Conservation (phyloP, 2,113 vertebrate genomes). For the Erythrolamprus reginae region DNA sequence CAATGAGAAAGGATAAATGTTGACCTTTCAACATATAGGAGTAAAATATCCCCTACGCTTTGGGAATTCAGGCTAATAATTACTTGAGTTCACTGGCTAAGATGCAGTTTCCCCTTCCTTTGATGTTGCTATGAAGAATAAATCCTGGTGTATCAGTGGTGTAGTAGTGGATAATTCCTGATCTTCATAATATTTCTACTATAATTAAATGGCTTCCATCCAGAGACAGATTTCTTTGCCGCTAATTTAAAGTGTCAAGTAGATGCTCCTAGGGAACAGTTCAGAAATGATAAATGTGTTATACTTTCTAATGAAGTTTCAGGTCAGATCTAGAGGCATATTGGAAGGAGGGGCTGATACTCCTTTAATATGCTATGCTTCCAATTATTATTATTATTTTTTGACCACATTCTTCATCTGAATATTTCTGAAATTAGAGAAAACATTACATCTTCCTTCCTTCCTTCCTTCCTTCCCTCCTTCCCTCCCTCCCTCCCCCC, state of each 20-base stretch:
- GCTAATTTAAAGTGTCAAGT: slow-evolving; percentile 25
- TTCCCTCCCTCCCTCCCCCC: too few relatives aligned
- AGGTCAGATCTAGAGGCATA: background rate
- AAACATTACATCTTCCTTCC: background rate
- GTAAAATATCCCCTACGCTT: slow-evolving; percentile 29
- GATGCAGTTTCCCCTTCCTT: slow-evolving; percentile 22
- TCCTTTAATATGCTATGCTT: background rate
- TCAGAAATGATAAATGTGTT: slow-evolving; percentile 35
- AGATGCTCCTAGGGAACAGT: slow-evolving; percentile 3
- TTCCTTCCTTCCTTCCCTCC: background rate
- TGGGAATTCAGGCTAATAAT: slow-evolving; percentile 31
- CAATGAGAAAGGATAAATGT: slow-evolving; percentile 35
- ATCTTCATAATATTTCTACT: background rate
- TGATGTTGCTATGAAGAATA: slow-evolving; percentile 25
- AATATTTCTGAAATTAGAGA: background rate
- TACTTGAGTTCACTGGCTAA: slow-evolving; percentile 24
- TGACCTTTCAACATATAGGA: slow-evolving; percentile 39
- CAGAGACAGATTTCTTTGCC: slow-evolving; percentile 16
- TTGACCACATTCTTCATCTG: background rate
- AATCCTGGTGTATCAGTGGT: background rate
- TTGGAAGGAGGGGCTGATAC: background rate
- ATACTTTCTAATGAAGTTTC: background rate
- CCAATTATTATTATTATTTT: background rate
- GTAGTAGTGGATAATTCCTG: slow-evolving; percentile 1
- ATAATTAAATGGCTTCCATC: background rate